Base-by-base conservation (phyloP, 2,888 invertebrate species). In the Drosophila demipolita region DNA sequence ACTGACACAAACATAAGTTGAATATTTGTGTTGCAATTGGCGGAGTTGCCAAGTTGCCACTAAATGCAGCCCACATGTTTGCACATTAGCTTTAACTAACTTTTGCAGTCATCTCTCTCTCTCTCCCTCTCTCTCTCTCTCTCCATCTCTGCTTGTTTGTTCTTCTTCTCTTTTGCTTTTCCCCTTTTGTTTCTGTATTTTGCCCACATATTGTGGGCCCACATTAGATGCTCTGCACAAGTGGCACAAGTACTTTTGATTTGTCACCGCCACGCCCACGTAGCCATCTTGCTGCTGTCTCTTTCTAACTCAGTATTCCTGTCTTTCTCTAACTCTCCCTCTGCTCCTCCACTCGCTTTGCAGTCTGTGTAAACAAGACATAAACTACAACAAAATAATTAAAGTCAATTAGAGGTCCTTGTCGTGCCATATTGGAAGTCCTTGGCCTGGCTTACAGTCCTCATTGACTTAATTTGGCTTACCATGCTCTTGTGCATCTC, bases 331-430 rank as follows among this genome's bases (percentile, higher is more conserved):
- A 11, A 9, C 23, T 9, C 33, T 11, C 26, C 26, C 3, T 17
- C 26, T 36, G 20, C 3, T 12, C 1, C 49, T 9, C 20, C 32
- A 57, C 1, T 48, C 35, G 36, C 32, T 53, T 61, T 23, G 40
- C 15, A 33, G 42, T 61, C 48, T 75, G 74, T 83, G 83, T 85
- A 87, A 88, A 90, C 87, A 89, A 85, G 80, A 78, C 87, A 89
- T 89, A 82, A 88, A 88, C 68, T 84, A 83, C 87, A 90, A 90
- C 85, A 88, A 90, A 88, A 90, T 90, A 89, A 90, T 90, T 90
- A 90, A 87, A 90, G 90, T 89, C 90, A 90, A 90, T 90, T 90
- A 90, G 90, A 81, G 89, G 68, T 83, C 67, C 79, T 79, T 74
- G 84, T 59, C 80, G 66, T 78, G 73, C 82, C 75, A 82, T 59